These are phyloP conservation scores for Habroteleia sp. DNA, from an alignment of 2,888 invertebrate species.

Conservation along the genomic window DNA sequence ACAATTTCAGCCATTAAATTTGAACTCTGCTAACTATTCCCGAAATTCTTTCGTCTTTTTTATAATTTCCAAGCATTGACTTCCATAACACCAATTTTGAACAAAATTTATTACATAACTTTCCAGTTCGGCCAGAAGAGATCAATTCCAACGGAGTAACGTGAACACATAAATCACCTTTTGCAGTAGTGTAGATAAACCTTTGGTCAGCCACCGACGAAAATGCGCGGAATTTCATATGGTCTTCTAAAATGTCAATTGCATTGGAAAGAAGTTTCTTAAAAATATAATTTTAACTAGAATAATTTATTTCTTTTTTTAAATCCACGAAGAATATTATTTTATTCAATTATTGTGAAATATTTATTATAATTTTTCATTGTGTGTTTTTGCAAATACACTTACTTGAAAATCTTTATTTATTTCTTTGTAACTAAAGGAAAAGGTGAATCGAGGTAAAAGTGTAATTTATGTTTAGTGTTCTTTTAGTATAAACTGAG, in stretches of 20 bases:
- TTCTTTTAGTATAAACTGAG: too few species aligned
- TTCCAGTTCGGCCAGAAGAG: constrained; percentile 48
- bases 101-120: constrained; percentile 53
- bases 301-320: too few species aligned
- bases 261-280: too few species aligned
- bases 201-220: constrained; percentile 42
- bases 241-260: constrained; percentile 19
- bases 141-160: constrained; percentile 46
- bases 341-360: too few species aligned
- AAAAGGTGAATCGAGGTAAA: too few species aligned
- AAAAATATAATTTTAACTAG: too few species aligned
- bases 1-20: constrained; percentile 27
- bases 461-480: too few species aligned
- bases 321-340: too few species aligned
- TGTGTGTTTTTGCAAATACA: too few species aligned
- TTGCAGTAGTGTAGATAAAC: constrained; percentile 50
- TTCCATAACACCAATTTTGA: constrained; percentile 42
- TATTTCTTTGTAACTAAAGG: too few species aligned
- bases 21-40: constrained; percentile 38
- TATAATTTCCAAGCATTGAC: constrained; percentile 13
- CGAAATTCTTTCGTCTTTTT: constrained; percentile 22
- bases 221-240: constrained; percentile 32
- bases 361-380: too few species aligned
- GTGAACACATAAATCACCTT: constrained; percentile 47
- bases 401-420: too few species aligned